phyloP scores from a whole-genome alignment of 2,113 vertebrate genomes.

The Gulo gulo region DNA sequence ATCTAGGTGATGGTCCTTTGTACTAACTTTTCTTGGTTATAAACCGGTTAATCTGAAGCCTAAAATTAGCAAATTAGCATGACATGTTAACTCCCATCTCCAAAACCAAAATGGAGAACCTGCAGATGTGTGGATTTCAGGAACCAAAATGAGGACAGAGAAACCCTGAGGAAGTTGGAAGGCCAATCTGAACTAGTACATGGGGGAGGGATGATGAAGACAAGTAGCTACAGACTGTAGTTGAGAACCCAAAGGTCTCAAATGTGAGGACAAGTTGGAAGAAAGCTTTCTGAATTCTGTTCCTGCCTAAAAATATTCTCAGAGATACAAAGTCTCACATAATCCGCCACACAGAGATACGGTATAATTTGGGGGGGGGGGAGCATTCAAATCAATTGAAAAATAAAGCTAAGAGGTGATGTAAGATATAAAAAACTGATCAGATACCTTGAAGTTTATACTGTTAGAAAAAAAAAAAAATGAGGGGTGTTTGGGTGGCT shows the following conservation, averaged over 20 bases:
- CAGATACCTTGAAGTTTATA: not conserved
- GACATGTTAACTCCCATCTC: not conserved
- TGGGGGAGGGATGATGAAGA: not conserved
- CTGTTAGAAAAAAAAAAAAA: not conserved
- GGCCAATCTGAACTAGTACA: not conserved
- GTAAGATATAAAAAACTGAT: not conserved
- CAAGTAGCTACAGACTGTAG: not conserved
- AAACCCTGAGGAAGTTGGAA: not conserved
- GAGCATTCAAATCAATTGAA: not conserved
- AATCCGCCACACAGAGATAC: not conserved
- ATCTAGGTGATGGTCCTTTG: not conserved
- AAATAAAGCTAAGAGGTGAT: not conserved
- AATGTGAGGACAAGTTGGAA: not conserved
- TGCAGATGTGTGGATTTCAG: not conserved
- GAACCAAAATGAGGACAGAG: not conserved
- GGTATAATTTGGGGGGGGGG: not conserved
- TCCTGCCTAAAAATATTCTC: not conserved
- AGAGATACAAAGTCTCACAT: not conserved
- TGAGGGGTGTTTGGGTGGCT: not conserved
- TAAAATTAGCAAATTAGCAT: not conserved
- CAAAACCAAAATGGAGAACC: not conserved
- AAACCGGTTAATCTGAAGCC: not conserved
- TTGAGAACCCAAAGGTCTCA: not conserved
- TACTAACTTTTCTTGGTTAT: not conserved
- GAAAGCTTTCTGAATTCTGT: not conserved